Percentiles rank a stretch among this genome's conserved stretches.
Conservation (phyloP, 2,113 vertebrate species). For the Rhinoderma darwinii region DNA sequence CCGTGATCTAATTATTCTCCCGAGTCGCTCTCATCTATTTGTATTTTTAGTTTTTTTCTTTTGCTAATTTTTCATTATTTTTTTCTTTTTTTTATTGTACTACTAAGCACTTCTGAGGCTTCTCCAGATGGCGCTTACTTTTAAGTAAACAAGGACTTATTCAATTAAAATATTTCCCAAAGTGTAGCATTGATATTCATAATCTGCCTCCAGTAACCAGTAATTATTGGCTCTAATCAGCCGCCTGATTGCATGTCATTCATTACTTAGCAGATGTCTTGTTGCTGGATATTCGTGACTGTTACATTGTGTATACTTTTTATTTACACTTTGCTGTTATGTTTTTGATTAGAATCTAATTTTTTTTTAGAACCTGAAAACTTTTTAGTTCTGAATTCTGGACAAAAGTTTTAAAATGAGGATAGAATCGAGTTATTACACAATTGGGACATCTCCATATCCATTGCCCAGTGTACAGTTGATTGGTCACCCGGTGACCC, state of each 20-base stretch:
- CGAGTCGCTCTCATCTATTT: conserved; percentile 9
- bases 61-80: background rate
- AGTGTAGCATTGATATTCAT: conserved; percentile 37
- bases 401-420: background rate
- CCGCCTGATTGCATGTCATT: conserved; percentile 36
- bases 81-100: background rate
- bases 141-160: conserved; percentile 49
- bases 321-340: background rate
- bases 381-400: background rate
- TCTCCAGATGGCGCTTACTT: conserved; percentile 48
- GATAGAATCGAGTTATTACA: background rate
- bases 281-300: background rate
- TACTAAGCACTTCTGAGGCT: background rate
- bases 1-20: background rate
- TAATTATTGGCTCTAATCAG: conserved; percentile 48
- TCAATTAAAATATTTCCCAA: conserved; percentile 52
- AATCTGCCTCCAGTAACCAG: background rate
- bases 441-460: background rate
- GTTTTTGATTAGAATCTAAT: background rate
- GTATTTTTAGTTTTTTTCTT: no score
- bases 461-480: no score
- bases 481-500: no score
- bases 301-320: background rate
- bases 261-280: background rate
- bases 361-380: background rate